Evolutionary conservation across 1,140 invertebrate genomes (phyloP).

Genomic region (Trichomalopsis sarcophagae): DNA sequence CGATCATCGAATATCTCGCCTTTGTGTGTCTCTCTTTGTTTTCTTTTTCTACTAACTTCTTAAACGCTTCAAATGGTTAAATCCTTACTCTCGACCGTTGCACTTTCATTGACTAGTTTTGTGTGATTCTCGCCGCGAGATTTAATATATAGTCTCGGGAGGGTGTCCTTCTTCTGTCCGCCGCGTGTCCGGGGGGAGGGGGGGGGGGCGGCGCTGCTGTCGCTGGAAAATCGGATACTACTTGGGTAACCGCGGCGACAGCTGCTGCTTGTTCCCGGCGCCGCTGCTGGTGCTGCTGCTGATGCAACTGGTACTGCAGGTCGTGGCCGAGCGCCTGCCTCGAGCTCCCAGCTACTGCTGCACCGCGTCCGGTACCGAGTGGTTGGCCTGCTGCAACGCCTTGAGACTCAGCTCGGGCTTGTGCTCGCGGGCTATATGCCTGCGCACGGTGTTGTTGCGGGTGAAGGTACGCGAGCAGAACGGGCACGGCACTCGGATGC

Average conservation of each 20-base stretch:
- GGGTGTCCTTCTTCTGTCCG: not conserved
- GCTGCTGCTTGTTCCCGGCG: not conserved
- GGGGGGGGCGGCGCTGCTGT: not conserved
- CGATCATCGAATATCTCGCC: slow-evolving; percentile 27
- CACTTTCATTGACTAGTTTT: slow-evolving; percentile 76
- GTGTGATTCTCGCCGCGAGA: slow-evolving; percentile 55
- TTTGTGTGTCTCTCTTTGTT: slow-evolving; percentile 33
- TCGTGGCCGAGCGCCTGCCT: slow-evolving; percentile 32
- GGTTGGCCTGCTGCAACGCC: slow-evolving; percentile 78
- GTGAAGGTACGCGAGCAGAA: slow-evolving; percentile 93
- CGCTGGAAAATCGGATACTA: not conserved
- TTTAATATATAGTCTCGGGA: not conserved
- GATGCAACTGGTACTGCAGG: slow-evolving; percentile 6
- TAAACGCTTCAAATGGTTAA: slow-evolving; percentile 59
- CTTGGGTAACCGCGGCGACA: not conserved
- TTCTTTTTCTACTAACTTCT: slow-evolving; percentile 41
- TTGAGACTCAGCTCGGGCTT: slow-evolving; percentile 84
- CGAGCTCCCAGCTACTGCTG: slow-evolving; percentile 65
- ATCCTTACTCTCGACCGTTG: slow-evolving; percentile 71
- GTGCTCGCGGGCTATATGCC: slow-evolving; percentile 91
- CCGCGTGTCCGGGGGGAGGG: not conserved
- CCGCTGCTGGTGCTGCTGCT: not conserved
- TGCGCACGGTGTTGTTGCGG: slow-evolving; percentile 91
- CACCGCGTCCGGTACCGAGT: slow-evolving; percentile 68
- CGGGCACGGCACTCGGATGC: slow-evolving; percentile 90